A percentile compares a stretch with the other conserved stretches of the same genome.
Evolutionary conservation across 2,113 vertebrate species (phyloP).

Genomic region (Dromiciops gliroides): DNA sequence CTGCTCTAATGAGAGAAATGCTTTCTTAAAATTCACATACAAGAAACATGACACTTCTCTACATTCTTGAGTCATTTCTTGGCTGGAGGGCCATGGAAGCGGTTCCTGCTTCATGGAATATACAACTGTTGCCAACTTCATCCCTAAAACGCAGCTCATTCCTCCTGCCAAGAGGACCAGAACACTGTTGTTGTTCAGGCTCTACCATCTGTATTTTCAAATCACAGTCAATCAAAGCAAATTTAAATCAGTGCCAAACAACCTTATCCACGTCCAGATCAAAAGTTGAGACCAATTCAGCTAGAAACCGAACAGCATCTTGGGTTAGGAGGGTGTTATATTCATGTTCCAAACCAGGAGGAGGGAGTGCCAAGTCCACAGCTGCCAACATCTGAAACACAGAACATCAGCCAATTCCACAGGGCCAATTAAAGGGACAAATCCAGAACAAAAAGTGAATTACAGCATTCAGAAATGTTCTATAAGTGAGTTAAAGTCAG

Average conservation of each 20-base stretch:
- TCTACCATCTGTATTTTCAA: not conserved
- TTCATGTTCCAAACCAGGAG: constrained; percentile 80
- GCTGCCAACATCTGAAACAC: constrained; percentile 65
- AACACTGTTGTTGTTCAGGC: not conserved
- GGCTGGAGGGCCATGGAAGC: not conserved
- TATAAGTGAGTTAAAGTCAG: not conserved
- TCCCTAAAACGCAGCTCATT: not conserved
- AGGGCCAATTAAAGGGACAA: not conserved
- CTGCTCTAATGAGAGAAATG: not conserved
- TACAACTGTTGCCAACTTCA: not conserved
- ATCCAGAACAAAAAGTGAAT: not conserved
- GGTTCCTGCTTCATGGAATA: not conserved
- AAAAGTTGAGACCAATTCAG: constrained; percentile 84
- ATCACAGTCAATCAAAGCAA: not conserved
- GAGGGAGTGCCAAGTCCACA: constrained; percentile 82
- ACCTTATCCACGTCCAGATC: constrained; percentile 85
- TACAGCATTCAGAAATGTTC: not conserved
- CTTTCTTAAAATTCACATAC: not conserved
- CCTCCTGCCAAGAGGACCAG: not conserved
- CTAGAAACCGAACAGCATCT: constrained; percentile 82
- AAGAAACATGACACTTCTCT: not conserved
- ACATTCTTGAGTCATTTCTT: not conserved
- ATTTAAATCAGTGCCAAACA: not conserved
- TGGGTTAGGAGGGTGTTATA: constrained; percentile 82
- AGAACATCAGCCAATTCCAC: not conserved